phyloP scores from a whole-genome alignment of 2,113 vertebrate genomes.

The Hypocryptadius cinnamomeus region DNA sequence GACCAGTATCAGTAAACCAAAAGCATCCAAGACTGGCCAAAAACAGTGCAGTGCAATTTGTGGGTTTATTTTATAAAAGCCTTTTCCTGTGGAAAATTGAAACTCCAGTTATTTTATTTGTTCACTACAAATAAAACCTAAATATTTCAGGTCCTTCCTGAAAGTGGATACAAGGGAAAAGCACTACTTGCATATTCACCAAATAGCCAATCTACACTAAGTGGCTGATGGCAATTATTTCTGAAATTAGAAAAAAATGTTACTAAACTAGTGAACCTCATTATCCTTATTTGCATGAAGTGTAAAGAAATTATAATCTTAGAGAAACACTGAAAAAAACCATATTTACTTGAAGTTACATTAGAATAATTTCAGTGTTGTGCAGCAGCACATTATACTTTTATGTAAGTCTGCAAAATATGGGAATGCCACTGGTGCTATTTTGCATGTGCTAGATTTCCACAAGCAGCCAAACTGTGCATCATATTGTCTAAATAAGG shows the following conservation, averaged over 20 bases:
- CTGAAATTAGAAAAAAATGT: neutral
- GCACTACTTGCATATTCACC: neutral
- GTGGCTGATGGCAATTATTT: neutral
- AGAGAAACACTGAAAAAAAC: neutral
- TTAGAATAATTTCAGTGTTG: neutral
- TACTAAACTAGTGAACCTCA: neutral
- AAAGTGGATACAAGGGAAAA: neutral
- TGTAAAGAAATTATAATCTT: neutral
- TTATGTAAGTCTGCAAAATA: neutral
- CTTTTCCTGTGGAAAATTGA: neutral
- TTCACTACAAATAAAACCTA: neutral
- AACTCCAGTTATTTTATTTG: neutral
- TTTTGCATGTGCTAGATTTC: neutral
- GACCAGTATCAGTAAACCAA: neutral
- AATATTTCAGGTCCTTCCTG: neutral
- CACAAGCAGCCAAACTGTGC: neutral
- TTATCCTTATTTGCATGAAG: neutral
- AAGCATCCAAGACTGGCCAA: neutral
- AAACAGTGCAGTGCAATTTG: neutral
- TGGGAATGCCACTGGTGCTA: neutral
- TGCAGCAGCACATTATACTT: neutral
- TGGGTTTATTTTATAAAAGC: neutral
- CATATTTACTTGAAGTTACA: neutral
- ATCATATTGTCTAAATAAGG: neutral
- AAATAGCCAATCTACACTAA: neutral